These are phyloP conservation scores for Megaceryle maxima DNA, from an alignment of 2,113 vertebrate species.

Conservation along the genomic window DNA sequence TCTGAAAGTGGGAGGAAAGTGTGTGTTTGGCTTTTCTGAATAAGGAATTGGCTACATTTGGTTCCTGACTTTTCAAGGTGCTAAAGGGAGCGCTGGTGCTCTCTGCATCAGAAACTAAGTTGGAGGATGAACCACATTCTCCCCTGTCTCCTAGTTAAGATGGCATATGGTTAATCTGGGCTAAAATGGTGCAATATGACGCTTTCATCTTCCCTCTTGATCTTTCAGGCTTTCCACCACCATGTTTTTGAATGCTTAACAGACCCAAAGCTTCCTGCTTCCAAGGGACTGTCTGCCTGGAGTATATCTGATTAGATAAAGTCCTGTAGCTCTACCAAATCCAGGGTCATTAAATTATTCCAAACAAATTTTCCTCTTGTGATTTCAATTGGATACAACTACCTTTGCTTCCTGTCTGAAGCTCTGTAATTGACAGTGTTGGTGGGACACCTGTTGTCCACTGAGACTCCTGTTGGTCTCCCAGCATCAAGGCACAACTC, in stretches of 20 bases:
- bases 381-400: neutral
- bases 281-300: neutral
- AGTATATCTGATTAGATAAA: neutral
- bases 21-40: neutral
- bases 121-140: accelerated
- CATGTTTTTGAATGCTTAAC: neutral
- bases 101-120: neutral
- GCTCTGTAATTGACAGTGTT: neutral
- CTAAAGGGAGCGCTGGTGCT: neutral
- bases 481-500: conserved; percentile 5
- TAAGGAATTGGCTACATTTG: neutral
- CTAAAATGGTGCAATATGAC: neutral
- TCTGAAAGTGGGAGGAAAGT: neutral
- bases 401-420: conserved; percentile 1
- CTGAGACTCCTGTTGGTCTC: conserved; percentile 23
- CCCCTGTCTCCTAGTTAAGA: neutral
- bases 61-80: neutral
- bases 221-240: neutral
- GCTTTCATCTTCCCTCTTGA: neutral
- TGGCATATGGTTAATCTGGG: neutral
- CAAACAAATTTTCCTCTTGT: conserved; percentile 31
- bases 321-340: neutral
- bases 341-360: conserved; percentile 11
- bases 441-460: conserved; percentile 46
- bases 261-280: conserved; percentile 7